Conservation (phyloP, 2,797 vertebrate species). For the Acanthurus tractus region DNA sequence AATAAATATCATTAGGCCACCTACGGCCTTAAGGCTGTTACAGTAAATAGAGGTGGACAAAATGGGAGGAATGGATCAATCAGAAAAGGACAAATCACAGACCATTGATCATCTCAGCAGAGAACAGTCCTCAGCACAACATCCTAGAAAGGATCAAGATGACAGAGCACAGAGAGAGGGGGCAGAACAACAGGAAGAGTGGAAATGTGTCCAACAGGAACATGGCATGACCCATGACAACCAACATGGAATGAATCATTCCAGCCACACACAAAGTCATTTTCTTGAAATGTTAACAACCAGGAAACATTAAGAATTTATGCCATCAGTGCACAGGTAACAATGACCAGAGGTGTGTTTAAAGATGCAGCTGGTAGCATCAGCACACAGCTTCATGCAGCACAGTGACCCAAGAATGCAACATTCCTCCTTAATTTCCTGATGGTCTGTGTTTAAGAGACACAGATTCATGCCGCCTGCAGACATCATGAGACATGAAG, state of each 20-base stretch:
- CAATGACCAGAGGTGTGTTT: slow-evolving; percentile 15
- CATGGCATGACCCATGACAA: too few relatives aligned
- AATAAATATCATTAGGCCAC: too few relatives aligned
- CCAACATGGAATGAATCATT: not conserved
- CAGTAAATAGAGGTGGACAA: too few relatives aligned
- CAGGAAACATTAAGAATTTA: slow-evolving; percentile 54
- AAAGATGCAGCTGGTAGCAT: slow-evolving; percentile 4
- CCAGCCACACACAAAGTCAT: not conserved
- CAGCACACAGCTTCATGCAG: not conserved
- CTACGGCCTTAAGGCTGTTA: too few relatives aligned
- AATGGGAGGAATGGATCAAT: too few relatives aligned
- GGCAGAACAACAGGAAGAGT: not conserved
- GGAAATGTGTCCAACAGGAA: not conserved
- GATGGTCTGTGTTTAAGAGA: slow-evolving; percentile 32
- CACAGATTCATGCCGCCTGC: slow-evolving; percentile 10
- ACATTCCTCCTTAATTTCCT: slow-evolving; percentile 14
- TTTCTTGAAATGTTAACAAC: slow-evolving; percentile 45
- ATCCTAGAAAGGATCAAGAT: too few relatives aligned
- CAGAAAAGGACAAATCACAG: too few relatives aligned
- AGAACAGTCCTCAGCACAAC: too few relatives aligned
- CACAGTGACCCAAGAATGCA: slow-evolving; percentile 25
- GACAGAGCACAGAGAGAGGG: too few relatives aligned
- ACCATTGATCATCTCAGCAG: too few relatives aligned
- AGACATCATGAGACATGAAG: slow-evolving; percentile 34
- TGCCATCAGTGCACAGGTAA: slow-evolving; percentile 12